phyloP scores from a whole-genome alignment of 92 coral and sea anemone genomes.

The Paramuricea clavata region DNA sequence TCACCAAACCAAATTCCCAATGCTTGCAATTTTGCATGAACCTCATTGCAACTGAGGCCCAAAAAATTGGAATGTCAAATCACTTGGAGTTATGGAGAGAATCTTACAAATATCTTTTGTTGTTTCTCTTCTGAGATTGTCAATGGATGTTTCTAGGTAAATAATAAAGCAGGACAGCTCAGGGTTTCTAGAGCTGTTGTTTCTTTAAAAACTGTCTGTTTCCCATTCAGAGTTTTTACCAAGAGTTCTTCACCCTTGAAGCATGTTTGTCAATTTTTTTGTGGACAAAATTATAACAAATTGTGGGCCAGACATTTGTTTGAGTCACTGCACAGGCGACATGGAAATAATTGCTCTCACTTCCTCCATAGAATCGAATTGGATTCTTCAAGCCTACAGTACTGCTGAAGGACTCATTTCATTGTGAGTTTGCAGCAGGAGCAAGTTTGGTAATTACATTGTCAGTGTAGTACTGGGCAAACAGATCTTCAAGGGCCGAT shows the following conservation, averaged over 20 bases:
- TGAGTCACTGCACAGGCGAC: slow-evolving; percentile 68
- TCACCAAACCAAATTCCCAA: neutral
- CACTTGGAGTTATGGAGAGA: slow-evolving; percentile 11
- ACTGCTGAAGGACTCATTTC: slow-evolving; percentile 60
- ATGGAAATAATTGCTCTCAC: slow-evolving; percentile 62
- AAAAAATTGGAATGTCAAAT: slow-evolving; percentile 30
- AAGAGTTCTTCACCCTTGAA: slow-evolving; percentile 42
- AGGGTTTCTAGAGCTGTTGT: neutral
- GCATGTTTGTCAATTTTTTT: neutral
- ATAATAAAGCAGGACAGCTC: neutral
- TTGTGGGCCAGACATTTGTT: slow-evolving; percentile 39
- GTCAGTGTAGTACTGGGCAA: neutral
- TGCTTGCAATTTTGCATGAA: neutral
- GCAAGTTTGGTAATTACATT: slow-evolving; percentile 14
- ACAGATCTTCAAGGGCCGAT: neutral
- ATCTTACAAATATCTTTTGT: neutral
- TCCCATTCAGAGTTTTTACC: slow-evolving; percentile 17
- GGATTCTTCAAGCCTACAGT: slow-evolving; percentile 52
- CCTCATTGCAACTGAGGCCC: neutral
- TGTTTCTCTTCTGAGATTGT: neutral
- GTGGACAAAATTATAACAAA: slow-evolving; percentile 2
- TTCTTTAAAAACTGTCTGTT: neutral
- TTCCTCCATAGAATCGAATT: slow-evolving; percentile 45
- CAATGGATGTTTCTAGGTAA: neutral
- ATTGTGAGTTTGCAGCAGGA: slow-evolving; percentile 39